Conservation (phyloP, 2,113 vertebrate species). For the Myotis brandtii region DNA sequence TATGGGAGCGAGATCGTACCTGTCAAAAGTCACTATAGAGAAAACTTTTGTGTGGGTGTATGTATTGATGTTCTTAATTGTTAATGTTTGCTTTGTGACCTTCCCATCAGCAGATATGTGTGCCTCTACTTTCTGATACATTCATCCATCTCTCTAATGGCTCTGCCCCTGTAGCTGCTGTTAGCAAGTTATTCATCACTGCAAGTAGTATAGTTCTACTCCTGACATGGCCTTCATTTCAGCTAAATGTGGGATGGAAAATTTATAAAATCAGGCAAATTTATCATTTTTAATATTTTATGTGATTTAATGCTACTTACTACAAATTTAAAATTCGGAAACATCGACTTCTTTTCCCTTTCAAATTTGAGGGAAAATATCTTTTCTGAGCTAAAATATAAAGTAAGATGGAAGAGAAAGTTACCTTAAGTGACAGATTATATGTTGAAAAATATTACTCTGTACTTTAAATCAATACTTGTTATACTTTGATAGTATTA, state of each 20-base stretch:
- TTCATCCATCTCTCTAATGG: constrained; percentile 77
- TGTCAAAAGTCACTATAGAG: constrained; percentile 71
- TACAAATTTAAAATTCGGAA: constrained; percentile 51
- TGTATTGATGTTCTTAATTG: constrained; percentile 75
- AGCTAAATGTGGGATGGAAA: background rate
- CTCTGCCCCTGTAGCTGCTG: constrained; percentile 38
- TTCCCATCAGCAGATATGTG: constrained; percentile 73
- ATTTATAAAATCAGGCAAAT: background rate
- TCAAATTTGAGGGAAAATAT: background rate
- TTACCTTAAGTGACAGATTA: constrained; percentile 28
- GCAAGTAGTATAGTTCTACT: constrained; percentile 31
- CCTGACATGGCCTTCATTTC: constrained; percentile 63
- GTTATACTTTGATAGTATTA: background rate
- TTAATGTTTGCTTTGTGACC: constrained; percentile 77
- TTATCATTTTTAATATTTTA: constrained; percentile 51
- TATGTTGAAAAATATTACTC: constrained; percentile 4
- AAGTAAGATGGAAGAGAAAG: background rate
- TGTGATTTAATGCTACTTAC: constrained; percentile 1
- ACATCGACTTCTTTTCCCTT: background rate
- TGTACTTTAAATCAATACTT: constrained; percentile 26
- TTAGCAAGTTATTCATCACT: constrained; percentile 61
- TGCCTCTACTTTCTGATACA: constrained; percentile 63
- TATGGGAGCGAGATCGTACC: constrained; percentile 65
- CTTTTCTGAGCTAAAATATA: background rate
- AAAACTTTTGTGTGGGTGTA: constrained; percentile 58